Evolutionary conservation across 1,140 invertebrate genomes (phyloP).

Genomic region (Subanguina moxae): DNA sequence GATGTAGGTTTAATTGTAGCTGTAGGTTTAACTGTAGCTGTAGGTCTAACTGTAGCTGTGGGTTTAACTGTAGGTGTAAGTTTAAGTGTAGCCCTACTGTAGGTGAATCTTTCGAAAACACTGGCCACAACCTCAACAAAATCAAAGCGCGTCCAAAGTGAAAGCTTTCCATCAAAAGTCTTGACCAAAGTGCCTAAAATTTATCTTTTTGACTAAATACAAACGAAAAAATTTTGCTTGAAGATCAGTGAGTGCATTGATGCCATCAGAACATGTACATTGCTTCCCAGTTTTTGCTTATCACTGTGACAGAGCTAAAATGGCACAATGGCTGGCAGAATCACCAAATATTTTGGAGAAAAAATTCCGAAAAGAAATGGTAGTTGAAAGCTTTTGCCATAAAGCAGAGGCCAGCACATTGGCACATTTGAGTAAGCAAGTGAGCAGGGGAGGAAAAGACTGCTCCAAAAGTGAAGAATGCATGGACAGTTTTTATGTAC

Average conservation of each 20-base stretch:
- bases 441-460: slow-evolving; percentile 5
- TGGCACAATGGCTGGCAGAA: slow-evolving; percentile 36
- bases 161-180: too few species aligned
- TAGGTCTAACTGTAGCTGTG: too few species aligned
- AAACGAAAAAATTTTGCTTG: too few species aligned
- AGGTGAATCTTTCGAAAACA: too few species aligned
- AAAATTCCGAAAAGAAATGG: neutral
- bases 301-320: slow-evolving; percentile 38
- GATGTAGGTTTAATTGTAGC: too few species aligned
- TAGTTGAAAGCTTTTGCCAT: slow-evolving; percentile 18
- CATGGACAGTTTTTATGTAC: slow-evolving; percentile 18
- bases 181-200: too few species aligned
- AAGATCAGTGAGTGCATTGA: slow-evolving; percentile 1
- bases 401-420: slow-evolving; percentile 21
- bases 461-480: neutral
- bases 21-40: too few species aligned
- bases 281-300: slow-evolving; percentile 39
- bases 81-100: too few species aligned
- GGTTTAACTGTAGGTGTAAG: too few species aligned
- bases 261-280: slow-evolving; percentile 17
- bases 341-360: neutral
- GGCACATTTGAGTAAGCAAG: slow-evolving; percentile 8
- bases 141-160: too few species aligned
- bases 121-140: too few species aligned
- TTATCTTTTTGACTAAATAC: too few species aligned